A percentile compares a stretch with the other conserved stretches of the same genome.
These are phyloP conservation scores for Anthopleura xanthogrammica DNA, from an alignment of 92 coral and sea anemone species.

Conservation along the genomic window DNA sequence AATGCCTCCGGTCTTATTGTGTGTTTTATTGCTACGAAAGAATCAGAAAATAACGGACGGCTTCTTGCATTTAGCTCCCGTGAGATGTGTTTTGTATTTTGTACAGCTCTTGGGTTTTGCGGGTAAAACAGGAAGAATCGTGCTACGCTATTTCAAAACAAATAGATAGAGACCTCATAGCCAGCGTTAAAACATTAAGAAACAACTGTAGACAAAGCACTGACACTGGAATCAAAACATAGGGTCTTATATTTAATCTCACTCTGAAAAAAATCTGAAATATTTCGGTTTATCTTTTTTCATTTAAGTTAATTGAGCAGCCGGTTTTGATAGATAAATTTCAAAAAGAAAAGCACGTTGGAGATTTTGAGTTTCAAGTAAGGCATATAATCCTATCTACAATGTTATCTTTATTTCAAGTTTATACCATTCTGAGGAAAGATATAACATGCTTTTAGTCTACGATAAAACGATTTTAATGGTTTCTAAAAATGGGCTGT, in stretches of 20 bases:
- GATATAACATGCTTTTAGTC: background rate
- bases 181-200: background rate
- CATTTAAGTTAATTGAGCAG: too few relatives aligned
- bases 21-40: background rate
- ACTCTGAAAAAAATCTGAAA: too few relatives aligned
- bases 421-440: background rate
- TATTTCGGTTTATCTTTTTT: too few relatives aligned
- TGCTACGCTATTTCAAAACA: background rate
- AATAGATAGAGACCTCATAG: background rate
- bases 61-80: background rate
- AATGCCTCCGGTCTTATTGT: slow-evolving; percentile 31
- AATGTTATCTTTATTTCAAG: background rate
- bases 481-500: background rate
- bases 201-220: background rate
- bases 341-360: too few relatives aligned
- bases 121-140: background rate
- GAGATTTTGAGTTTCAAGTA: background rate
- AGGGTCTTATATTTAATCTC: too few relatives aligned
- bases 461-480: background rate
- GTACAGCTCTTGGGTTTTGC: background rate
- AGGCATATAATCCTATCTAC: background rate
- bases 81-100: background rate
- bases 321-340: too few relatives aligned
- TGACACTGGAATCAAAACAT: background rate
- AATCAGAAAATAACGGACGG: background rate